phyloP scores from a whole-genome alignment of 2,113 vertebrate species.

The Ramphastos sulfuratus region DNA sequence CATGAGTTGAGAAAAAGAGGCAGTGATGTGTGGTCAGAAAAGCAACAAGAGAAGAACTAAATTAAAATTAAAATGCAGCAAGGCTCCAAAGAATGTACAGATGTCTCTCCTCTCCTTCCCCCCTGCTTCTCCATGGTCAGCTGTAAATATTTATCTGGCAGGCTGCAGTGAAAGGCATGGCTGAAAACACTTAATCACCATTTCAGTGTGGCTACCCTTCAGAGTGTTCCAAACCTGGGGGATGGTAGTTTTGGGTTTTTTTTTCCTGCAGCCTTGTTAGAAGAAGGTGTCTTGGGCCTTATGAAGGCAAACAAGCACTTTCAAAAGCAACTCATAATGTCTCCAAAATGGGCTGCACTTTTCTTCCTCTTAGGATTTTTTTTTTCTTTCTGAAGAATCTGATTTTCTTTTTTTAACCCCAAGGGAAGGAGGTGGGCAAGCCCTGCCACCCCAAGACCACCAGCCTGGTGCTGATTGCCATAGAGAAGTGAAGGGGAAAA shows the following conservation, averaged over 20 bases:
- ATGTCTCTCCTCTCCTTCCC: constrained; percentile 44
- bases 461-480: not conserved
- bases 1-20: not conserved
- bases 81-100: constrained; percentile 62
- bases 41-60: not conserved
- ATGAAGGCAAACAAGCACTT: not conserved
- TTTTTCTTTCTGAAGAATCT: not conserved
- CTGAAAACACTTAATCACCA: constrained; percentile 64
- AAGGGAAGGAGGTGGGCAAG: not conserved
- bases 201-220: constrained; percentile 55
- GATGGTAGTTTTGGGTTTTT: accelerated
- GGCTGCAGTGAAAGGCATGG: constrained; percentile 59
- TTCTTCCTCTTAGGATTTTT: not conserved
- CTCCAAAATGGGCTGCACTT: not conserved
- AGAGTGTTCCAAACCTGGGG: constrained; percentile 13
- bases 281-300: not conserved
- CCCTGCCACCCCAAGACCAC: not conserved
- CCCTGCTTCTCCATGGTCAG: constrained; percentile 31
- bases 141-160: constrained; percentile 74
- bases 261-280: not conserved
- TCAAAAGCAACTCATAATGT: not conserved
- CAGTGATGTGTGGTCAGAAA: constrained; percentile 28
- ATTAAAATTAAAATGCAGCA: constrained; percentile 52
- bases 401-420: not conserved
- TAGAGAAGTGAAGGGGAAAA: not conserved